Evolutionary conservation across 2,888 invertebrate genomes (phyloP).

Genomic region (Thysanoteuthis rhombus): DNA sequence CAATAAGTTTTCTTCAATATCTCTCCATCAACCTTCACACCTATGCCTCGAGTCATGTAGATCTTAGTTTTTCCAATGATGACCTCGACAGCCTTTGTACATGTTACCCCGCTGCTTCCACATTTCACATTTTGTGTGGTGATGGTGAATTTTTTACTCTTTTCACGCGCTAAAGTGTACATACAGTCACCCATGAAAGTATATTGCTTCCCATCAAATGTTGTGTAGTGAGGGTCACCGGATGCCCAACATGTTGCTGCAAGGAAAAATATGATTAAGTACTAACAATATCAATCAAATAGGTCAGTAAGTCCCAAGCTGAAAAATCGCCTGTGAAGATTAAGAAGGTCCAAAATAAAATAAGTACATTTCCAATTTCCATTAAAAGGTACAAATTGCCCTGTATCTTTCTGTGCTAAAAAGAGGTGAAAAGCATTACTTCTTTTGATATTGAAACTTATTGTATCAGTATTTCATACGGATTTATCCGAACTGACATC

Average conservation of each 20-base stretch:
- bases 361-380: too few species aligned
- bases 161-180: not conserved
- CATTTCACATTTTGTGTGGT: conserved; percentile 84
- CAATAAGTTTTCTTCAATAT: not conserved
- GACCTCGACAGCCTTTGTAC: conserved; percentile 74
- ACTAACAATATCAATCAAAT: not conserved
- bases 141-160: conserved; percentile 65
- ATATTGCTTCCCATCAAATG: conserved; percentile 34
- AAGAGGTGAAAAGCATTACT: too few species aligned
- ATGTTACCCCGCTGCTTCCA: conserved; percentile 84
- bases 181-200: conserved; percentile 33
- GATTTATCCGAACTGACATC: too few species aligned
- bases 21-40: not conserved
- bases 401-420: too few species aligned
- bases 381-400: too few species aligned
- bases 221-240: conserved; percentile 35
- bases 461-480: too few species aligned
- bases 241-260: conserved; percentile 33
- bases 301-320: too few species aligned
- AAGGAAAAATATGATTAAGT: not conserved
- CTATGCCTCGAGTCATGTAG: not conserved
- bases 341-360: too few species aligned
- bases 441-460: too few species aligned
- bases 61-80: not conserved
- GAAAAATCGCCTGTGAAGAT: too few species aligned